phyloP scores from a whole-genome alignment of 2,888 invertebrate genomes.

The Bimastos eiseni region DNA sequence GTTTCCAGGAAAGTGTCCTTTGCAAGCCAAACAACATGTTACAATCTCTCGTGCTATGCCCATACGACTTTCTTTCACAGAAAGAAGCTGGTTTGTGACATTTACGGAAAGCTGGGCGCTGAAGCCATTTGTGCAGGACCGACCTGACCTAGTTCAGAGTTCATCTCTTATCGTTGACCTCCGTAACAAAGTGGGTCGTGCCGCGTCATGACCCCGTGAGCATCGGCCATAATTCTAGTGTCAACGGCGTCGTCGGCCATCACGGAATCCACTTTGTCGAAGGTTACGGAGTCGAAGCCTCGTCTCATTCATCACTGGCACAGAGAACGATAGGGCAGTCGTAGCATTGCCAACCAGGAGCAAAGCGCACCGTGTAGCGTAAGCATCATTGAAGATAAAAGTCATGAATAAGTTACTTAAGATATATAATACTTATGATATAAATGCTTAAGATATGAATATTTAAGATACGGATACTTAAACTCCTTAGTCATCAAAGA shows the following conservation, averaged over 20 bases:
- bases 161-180: conserved; percentile 14
- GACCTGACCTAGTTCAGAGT: conserved; percentile 23
- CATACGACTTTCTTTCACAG: neutral
- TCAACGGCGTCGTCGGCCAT: neutral
- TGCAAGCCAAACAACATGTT: neutral
- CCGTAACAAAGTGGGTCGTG: conserved; percentile 1
- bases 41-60: neutral
- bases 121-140: neutral
- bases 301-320: neutral
- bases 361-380: neutral
- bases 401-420: too few species aligned
- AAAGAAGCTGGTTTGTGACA: neutral
- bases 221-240: conserved; percentile 4
- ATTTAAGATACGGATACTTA: too few species aligned
- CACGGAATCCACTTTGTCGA: conserved; percentile 13
- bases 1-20: neutral
- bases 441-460: too few species aligned
- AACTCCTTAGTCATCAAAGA: too few species aligned
- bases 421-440: too few species aligned
- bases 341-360: neutral
- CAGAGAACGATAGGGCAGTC: neutral
- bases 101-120: neutral
- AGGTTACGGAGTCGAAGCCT: neutral
- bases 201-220: neutral
- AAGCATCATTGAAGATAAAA: neutral